Evolutionary conservation across 1,140 invertebrate species (phyloP).

Genomic region (Idris sp.): DNA sequence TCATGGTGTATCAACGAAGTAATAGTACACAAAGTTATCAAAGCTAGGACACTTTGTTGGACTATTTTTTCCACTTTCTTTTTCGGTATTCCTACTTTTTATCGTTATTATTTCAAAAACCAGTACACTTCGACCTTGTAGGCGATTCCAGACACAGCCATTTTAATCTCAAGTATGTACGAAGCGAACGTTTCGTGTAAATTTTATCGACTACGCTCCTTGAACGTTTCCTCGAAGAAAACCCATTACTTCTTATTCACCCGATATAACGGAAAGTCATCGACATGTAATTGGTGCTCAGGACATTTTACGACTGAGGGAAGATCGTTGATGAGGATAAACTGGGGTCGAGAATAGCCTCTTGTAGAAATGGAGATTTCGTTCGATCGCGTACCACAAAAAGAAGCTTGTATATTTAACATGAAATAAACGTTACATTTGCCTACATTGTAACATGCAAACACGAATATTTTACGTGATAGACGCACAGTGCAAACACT

Average conservation of each 20-base stretch:
- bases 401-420: conserved; percentile 44
- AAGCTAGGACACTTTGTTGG: conserved; percentile 40
- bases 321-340: conserved; percentile 63
- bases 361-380: conserved; percentile 59
- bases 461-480: conserved; percentile 4
- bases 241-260: conserved; percentile 61
- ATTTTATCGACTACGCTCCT: conserved; percentile 53
- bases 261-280: conserved; percentile 62
- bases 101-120: conserved; percentile 56
- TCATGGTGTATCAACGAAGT: conserved; percentile 41
- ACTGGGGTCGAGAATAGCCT: conserved; percentile 57
- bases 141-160: conserved; percentile 45
- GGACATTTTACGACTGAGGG: conserved; percentile 60
- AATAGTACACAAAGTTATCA: conserved; percentile 47
- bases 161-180: conserved; percentile 55
- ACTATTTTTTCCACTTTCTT: conserved; percentile 6
- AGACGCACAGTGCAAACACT: not conserved
- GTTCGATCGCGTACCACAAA: conserved; percentile 49
- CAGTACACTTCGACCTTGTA: conserved; percentile 32
- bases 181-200: conserved; percentile 53
- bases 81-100: conserved; percentile 46
- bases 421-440: conserved; percentile 26
- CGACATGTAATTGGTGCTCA: conserved; percentile 63
- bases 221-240: conserved; percentile 48
- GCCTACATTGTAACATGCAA: conserved; percentile 24